Evolutionary conservation across 2,797 vertebrate genomes (phyloP).

Genomic region (Myotis daubentonii): DNA sequence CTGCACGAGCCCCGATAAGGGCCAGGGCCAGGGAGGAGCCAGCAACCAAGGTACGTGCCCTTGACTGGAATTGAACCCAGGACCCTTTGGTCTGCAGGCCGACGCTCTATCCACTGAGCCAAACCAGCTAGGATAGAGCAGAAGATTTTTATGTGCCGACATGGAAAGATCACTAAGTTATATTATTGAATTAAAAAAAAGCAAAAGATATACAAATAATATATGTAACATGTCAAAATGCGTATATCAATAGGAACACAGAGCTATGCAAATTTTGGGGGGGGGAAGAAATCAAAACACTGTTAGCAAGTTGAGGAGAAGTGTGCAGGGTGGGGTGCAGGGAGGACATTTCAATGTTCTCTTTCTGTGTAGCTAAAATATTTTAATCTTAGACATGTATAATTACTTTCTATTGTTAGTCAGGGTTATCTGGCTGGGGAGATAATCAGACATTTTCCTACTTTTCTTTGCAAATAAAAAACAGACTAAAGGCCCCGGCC

Average conservation of each 20-base stretch:
- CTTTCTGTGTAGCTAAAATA: background rate
- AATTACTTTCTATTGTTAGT: background rate
- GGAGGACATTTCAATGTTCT: background rate
- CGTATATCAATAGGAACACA: background rate
- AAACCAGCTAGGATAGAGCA: background rate
- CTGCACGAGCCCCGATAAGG: too few species aligned
- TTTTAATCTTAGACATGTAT: background rate
- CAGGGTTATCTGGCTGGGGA: background rate
- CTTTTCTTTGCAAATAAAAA: background rate
- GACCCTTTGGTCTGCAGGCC: too few species aligned
- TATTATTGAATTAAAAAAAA: background rate
- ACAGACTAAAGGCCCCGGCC: background rate
- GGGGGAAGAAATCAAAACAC: background rate
- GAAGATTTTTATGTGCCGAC: background rate
- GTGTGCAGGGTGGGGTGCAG: background rate
- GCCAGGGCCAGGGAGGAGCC: too few species aligned
- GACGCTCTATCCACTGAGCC: too few species aligned
- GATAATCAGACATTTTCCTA: background rate
- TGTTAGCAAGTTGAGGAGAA: background rate
- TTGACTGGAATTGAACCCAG: too few species aligned
- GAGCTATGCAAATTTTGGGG: background rate
- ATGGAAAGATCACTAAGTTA: background rate
- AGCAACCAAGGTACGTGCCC: too few species aligned
- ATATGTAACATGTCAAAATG: background rate
- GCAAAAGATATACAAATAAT: background rate